Evolutionary conservation across 2,888 invertebrate species (phyloP), one percentile per base, ranked within the genome.

Genomic region (Stenodema calcarata): DNA sequence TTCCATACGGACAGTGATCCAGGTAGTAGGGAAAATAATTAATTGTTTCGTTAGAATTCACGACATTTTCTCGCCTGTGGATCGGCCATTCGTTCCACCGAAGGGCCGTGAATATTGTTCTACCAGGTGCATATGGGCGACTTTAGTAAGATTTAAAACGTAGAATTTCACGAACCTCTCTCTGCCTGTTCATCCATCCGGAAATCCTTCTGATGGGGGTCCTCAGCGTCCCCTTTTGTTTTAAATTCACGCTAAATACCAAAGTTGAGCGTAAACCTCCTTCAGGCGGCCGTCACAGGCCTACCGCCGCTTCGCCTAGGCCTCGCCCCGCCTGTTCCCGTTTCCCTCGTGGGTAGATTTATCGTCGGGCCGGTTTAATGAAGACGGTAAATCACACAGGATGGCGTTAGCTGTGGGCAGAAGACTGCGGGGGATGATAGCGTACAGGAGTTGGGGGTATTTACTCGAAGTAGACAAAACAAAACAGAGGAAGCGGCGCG

Each of bases 311-410:
- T n/a, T n/a, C n/a, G n/a, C n/a, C n/a, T n/a, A n/a, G n/a, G n/a
- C n/a, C n/a, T n/a, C 50, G 47, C 16, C n/a, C n/a, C 23, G 27
- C 27, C 70, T 12, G 70, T 27, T 23, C 16, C 70, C 11, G 12
- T 9, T n/a, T 14, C 27, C 4, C 18, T 7, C 12, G 41, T 11
- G 28, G 35, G 30, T 6, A 80, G 80, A 80, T 80, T 80, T 80
- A 80, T 70, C 30, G 69, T 47, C 42, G 83, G 69, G 70, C 70
- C 42, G 83, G 70, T 73, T 80, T 80, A 80, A 80, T 69, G 83
- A 73, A 73, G 83, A 83, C 83, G 83, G 70, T 83, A 83, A 83
- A 83, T 73, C 69, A 83, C 73, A 83, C 69, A 41, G 83, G 73
- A 44, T 28, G 79, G 79, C 50, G 50, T 4, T 54, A 18, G 54